Evolutionary conservation across 2,888 invertebrate species (phyloP).

Genomic region (Lepidocyrtoides sp.): DNA sequence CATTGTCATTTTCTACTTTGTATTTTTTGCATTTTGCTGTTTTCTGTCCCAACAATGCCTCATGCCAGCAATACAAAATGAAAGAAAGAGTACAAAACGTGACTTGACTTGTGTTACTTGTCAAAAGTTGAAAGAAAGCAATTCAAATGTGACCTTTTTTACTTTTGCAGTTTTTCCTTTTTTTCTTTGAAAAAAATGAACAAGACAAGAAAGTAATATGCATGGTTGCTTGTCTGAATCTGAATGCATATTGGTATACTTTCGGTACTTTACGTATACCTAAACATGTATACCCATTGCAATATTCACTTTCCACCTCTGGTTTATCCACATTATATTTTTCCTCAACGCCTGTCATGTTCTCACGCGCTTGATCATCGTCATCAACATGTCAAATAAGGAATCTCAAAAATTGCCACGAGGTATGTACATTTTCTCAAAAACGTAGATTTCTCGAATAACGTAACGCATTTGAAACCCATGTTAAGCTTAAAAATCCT

Average conservation of each 20-base stretch:
- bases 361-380: slow-evolving; percentile 55
- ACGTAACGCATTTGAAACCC: too few species aligned
- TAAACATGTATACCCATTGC: background rate
- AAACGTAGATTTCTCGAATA: background rate
- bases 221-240: background rate
- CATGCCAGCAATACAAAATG: background rate
- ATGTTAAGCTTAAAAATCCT: too few species aligned
- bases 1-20: slow-evolving; percentile 60
- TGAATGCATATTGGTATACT: background rate
- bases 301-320: background rate
- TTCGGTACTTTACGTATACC: background rate
- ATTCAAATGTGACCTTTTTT: slow-evolving; percentile 76
- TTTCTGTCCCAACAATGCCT: background rate
- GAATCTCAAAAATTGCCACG: slow-evolving; percentile 56
- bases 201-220: slow-evolving; percentile 24
- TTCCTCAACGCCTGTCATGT: background rate
- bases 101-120: slow-evolving; percentile 66
- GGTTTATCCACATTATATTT: slow-evolving; percentile 11
- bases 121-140: slow-evolving; percentile 71
- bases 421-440: background rate
- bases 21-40: slow-evolving; percentile 48
- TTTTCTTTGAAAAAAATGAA: background rate
- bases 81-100: slow-evolving; percentile 49
- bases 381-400: slow-evolving; percentile 52
- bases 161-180: background rate